Percentiles rank a stretch among this genome's conserved stretches.
Conservation (phyloP, 2,888 invertebrate genomes). For the Microctonus brassicae region DNA sequence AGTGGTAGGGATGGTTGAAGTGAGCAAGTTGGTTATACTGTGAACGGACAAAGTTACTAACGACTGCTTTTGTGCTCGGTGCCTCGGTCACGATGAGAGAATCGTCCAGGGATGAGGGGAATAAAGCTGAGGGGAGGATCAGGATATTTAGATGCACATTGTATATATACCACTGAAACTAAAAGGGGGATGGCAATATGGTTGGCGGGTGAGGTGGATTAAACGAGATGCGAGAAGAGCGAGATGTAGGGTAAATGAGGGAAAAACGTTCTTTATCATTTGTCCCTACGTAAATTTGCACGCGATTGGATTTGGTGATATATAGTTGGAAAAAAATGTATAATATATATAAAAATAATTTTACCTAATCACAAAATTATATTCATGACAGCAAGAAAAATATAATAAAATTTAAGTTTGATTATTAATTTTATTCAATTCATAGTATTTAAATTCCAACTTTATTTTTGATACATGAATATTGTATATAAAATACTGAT, state of each 20-base stretch:
- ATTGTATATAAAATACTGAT: background rate
- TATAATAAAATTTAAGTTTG: background rate
- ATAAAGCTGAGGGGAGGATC: slow-evolving; percentile 3
- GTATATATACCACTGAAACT: background rate
- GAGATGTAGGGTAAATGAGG: no score
- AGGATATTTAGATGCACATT: slow-evolving; percentile 5
- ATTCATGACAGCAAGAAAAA: background rate
- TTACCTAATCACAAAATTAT: no score
- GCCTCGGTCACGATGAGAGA: slow-evolving; percentile 25
- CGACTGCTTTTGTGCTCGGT: slow-evolving; percentile 57
- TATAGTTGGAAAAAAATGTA: background rate
- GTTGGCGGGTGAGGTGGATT: slow-evolving; percentile 48
- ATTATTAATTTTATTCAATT: background rate
- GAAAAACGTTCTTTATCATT: slow-evolving; percentile 52
- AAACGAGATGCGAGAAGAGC: slow-evolving; percentile 44
- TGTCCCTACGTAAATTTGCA: slow-evolving; percentile 38
- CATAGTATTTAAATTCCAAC: background rate
- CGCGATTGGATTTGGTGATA: slow-evolving; percentile 30
- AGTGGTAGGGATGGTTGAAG: slow-evolving; percentile 27
- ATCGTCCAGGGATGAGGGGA: background rate
- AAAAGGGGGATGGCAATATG: slow-evolving; percentile 9
- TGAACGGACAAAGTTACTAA: slow-evolving; percentile 57
- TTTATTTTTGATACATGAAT: background rate
- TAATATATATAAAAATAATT: background rate
- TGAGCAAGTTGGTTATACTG: slow-evolving; percentile 40